Evolutionary conservation across 2,888 invertebrate species (phyloP), one percentile per base, ranked within the genome.

Genomic region (Acanthococcus lagerstroemiae): DNA sequence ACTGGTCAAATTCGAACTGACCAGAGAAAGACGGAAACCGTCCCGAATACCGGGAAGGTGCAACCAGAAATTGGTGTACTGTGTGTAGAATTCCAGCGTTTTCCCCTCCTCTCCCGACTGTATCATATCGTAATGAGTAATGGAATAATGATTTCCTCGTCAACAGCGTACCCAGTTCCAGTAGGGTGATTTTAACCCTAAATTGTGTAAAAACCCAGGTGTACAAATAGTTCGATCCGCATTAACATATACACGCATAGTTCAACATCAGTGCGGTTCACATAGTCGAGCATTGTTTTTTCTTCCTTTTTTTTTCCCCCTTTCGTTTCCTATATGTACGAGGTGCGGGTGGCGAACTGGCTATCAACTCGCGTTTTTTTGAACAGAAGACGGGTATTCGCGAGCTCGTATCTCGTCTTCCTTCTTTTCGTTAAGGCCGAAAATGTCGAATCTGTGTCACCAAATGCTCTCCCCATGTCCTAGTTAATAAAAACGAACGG

Each of bases 151-250:
- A 48, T 48, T 48, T 17, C 19, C 17, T 48, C n/a, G n/a, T 48
- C 37, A 15, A 48, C n/a, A 48, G 9, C 4, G 17, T 15, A 61
- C n/a, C n/a, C n/a, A 50, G 61, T 61, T 61, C 61, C 52, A 52
- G 27, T 61, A 61, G 61, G 61, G 61, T 61, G 61, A 61, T 61
- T 61, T 61, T 61, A 61, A 61, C 61, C 61, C 61, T 61, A 61
- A 61, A 61, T 61, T 61, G 26, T 22, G 48, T 50, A 50, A 61
- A 50, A 61, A 61, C 50, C 61, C 61, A 61, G 61, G 61, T 50
- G 61, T 61, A 21, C 9, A 19, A 19, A 48, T 48, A 17, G n/a
- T n/a, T 48, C 9, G 48, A 37, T 37, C 12, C 37, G n/a, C n/a
- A 37, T 37, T 15, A 15, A n/a, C 37, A 37, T 37, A 37, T 37